Evolutionary conservation across 1,140 invertebrate genomes (phyloP).

Genomic region (Drosophila simulans): DNA sequence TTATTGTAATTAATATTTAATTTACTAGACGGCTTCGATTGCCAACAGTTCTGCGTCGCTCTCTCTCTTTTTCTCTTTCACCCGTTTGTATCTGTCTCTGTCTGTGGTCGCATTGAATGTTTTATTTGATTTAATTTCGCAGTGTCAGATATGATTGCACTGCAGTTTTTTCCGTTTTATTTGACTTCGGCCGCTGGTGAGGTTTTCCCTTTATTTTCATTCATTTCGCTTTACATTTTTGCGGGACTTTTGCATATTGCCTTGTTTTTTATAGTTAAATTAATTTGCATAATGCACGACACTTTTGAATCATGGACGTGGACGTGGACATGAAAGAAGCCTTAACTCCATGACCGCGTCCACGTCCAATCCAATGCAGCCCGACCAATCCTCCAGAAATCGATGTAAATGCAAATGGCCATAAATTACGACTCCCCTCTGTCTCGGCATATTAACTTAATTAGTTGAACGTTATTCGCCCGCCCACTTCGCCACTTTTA

Average conservation of each 20-base stretch:
- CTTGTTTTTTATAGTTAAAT: constrained; percentile 39
- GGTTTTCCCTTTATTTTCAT: constrained; percentile 8
- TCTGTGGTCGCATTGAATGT: constrained; percentile 25
- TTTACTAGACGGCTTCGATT: constrained; percentile 35
- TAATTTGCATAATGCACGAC: constrained; percentile 57
- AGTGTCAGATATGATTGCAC: constrained; percentile 38
- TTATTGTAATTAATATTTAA: constrained; percentile 64
- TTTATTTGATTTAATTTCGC: constrained; percentile 60
- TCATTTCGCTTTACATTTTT: constrained; percentile 21
- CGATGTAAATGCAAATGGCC: constrained; percentile 52
- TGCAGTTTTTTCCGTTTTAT: constrained; percentile 2
- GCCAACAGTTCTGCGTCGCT: background rate
- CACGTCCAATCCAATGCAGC: too few relatives aligned
- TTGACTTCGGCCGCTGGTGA: constrained; percentile 8
- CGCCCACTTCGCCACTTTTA: constrained; percentile 13
- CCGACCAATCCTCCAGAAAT: constrained; percentile 8
- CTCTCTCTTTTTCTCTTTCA: background rate
- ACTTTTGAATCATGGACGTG: constrained; percentile 29
- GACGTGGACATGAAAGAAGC: constrained; percentile 1
- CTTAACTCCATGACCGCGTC: constrained; percentile 1
- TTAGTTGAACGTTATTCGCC: constrained; percentile 48
- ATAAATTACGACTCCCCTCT: constrained; percentile 37
- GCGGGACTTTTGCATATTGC: constrained; percentile 19
- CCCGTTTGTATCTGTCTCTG: background rate
- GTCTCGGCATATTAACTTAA: constrained; percentile 57